These are phyloP conservation scores for Merodon equestris DNA, from an alignment of 2,888 invertebrate genomes.

Conservation along the genomic window DNA sequence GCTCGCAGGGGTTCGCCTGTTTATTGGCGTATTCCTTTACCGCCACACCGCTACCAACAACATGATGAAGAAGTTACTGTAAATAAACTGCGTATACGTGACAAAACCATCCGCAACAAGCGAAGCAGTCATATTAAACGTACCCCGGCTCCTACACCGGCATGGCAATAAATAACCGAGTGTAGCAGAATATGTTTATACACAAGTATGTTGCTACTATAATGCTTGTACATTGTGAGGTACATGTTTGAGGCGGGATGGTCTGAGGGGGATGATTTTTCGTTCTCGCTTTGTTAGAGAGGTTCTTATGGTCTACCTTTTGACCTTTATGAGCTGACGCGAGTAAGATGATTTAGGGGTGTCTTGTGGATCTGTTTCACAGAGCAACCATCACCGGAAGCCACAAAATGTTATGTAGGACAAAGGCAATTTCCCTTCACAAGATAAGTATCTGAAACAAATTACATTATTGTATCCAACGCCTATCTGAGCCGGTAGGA, in stretches of 20 bases:
- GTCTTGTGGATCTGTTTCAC: no score
- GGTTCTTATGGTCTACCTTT: no score
- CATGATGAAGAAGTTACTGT: conserved; percentile 44
- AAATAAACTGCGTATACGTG: conserved; percentile 56
- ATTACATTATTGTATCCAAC: background rate
- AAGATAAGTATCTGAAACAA: conserved; percentile 1
- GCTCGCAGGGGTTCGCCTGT: conserved; percentile 40
- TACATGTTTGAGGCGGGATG: conserved; percentile 1
- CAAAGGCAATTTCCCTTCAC: background rate
- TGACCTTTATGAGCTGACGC: no score
- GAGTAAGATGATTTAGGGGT: no score
- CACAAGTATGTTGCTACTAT: conserved; percentile 22
- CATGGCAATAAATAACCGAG: conserved; percentile 35
- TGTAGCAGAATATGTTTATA: conserved; percentile 14
- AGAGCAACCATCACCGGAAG: no score
- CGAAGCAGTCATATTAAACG: conserved; percentile 37
- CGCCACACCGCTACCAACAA: conserved; percentile 8
- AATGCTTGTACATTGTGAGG: conserved; percentile 25
- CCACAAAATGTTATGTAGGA: conserved; percentile 18
- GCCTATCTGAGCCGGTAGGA: background rate
- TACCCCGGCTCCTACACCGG: conserved; percentile 1
- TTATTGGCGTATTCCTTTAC: conserved; percentile 28
- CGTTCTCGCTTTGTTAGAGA: no score
- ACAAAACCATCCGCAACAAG: conserved; percentile 27
- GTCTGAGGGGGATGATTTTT: conserved; percentile 16